phyloP scores from a whole-genome alignment of 2,888 invertebrate genomes.

The Parapristionchus giblindavisi region DNA sequence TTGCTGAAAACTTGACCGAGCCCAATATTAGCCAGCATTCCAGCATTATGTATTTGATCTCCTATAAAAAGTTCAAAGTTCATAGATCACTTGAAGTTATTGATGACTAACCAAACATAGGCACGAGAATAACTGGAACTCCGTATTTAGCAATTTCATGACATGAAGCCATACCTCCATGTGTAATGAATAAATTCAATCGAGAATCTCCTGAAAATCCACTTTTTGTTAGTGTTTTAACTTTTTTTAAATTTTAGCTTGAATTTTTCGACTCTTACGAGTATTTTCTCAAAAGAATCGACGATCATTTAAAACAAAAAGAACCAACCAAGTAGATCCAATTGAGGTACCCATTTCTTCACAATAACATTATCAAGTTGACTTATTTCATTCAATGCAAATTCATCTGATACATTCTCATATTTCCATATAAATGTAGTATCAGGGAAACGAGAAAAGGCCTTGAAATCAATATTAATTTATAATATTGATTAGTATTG shows the following conservation, averaged over 20 bases:
- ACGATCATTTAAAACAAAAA: neutral
- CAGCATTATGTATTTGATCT: constrained; percentile 18
- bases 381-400: neutral
- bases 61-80: neutral
- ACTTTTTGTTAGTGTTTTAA: neutral
- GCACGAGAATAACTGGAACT: constrained; percentile 16
- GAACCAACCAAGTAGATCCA: constrained; percentile 24
- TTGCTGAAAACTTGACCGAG: constrained; percentile 21
- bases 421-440: constrained; percentile 33
- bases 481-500: neutral
- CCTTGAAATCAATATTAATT: constrained; percentile 10
- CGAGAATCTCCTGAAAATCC: constrained; percentile 7
- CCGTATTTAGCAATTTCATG: neutral
- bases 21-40: neutral
- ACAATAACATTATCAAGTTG: neutral
- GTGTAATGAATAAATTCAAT: constrained; percentile 21
- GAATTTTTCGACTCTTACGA: neutral
- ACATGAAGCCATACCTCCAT: constrained; percentile 31
- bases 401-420: constrained; percentile 15
- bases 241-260: neutral
- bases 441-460: constrained; percentile 4
- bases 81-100: neutral
- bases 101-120: constrained; percentile 7
- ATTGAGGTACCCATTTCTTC: constrained; percentile 24
- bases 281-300: neutral